Evolutionary conservation across 2,113 vertebrate species (phyloP).

Genomic region (Pyxicephalus adspersus): DNA sequence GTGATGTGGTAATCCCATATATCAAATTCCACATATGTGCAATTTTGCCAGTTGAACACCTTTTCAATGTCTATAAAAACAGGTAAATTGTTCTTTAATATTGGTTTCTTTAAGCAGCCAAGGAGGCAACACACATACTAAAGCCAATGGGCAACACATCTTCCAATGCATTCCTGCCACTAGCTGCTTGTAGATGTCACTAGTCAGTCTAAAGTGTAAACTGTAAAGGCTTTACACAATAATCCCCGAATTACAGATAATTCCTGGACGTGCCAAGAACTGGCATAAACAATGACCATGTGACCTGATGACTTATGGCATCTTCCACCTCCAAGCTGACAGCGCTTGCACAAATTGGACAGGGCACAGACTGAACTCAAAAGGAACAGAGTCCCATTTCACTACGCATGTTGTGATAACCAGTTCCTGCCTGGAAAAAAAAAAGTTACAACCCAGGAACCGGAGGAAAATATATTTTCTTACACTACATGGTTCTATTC

Average conservation of each 20-base stretch:
- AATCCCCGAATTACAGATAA: conserved; percentile 29
- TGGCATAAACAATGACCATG: conserved; percentile 35
- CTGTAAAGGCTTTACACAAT: neutral
- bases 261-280: conserved; percentile 16
- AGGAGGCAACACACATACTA: no score
- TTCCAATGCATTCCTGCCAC: no score
- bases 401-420: conserved; percentile 39
- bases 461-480: neutral
- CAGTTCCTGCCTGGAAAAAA: conserved; percentile 22
- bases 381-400: conserved; percentile 44
- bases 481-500: neutral
- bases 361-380: conserved; percentile 15
- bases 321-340: conserved; percentile 9
- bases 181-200: neutral
- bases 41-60: no score
- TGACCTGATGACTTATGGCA: conserved; percentile 21
- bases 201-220: conserved; percentile 7
- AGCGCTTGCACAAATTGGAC: neutral
- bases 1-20: no score
- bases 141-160: no score
- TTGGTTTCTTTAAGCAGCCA: no score
- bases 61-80: no score
- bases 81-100: no score
- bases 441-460: neutral
- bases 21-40: no score